Evolutionary conservation across 2,113 vertebrate species (phyloP).

Genomic region (Grammomys dolichurus): DNA sequence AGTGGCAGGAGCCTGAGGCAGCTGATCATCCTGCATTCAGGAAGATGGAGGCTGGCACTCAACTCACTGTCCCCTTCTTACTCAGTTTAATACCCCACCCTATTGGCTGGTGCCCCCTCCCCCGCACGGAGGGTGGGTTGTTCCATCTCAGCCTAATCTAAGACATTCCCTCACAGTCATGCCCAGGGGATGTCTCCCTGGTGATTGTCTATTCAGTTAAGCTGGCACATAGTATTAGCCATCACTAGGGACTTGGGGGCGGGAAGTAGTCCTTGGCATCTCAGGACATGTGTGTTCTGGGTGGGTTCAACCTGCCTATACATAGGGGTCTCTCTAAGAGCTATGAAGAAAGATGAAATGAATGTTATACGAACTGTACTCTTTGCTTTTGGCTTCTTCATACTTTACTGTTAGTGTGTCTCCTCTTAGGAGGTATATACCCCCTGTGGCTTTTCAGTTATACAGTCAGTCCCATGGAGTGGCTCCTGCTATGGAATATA

Average conservation of each 20-base stretch:
- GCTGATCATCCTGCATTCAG: background rate
- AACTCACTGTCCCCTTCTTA: too few relatives aligned
- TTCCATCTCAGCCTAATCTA: background rate
- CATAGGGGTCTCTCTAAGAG: background rate
- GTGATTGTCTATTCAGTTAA: background rate
- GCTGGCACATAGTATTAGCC: background rate
- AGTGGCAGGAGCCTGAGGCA: background rate
- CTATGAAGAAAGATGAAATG: background rate
- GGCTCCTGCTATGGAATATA: fast-evolving
- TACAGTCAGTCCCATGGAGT: background rate
- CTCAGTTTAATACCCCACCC: background rate
- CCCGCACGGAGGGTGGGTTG: background rate
- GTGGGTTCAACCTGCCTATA: background rate
- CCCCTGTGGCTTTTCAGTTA: background rate
- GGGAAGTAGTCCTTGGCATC: too few relatives aligned
- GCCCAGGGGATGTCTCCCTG: background rate
- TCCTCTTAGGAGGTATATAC: background rate
- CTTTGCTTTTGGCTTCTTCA: background rate
- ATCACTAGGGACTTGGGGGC: fast-evolving
- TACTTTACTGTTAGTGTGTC: fast-evolving
- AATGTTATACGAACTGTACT: fast-evolving
- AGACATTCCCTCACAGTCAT: background rate
- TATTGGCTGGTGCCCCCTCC: too few relatives aligned
- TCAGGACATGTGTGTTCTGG: fast-evolving
- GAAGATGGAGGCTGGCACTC: background rate